These are phyloP conservation scores for Acanthacorydalis orientalis DNA, from an alignment of 2,888 invertebrate species.

Conservation along the genomic window DNA sequence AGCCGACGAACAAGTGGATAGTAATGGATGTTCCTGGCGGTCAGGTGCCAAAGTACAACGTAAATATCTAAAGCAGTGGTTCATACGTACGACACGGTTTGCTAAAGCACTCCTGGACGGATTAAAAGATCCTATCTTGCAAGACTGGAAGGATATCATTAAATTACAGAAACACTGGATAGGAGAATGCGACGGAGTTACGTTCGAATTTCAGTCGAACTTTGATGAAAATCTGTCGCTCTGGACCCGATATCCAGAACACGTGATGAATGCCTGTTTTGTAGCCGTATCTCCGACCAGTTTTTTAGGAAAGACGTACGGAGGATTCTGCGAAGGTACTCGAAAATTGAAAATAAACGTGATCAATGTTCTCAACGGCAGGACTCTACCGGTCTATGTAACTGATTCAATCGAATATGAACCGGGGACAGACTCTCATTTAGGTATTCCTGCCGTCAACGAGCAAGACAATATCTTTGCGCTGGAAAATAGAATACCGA, in stretches of 20 bases:
- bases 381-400: conserved; percentile 45
- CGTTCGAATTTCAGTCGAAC: conserved; percentile 40
- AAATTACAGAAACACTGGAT: conserved; percentile 82
- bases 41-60: conserved; percentile 91
- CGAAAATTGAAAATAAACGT: conserved; percentile 28
- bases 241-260: conserved; percentile 63
- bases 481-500: conserved; percentile 30
- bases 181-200: conserved; percentile 66
- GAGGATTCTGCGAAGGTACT: conserved; percentile 11
- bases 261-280: conserved; percentile 51
- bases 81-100: conserved; percentile 73
- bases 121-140: conserved; percentile 44
- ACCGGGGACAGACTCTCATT: conserved; percentile 44
- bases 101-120: conserved; percentile 57
- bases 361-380: conserved; percentile 53
- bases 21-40: conserved; percentile 81
- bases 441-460: conserved; percentile 50
- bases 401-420: conserved; percentile 44
- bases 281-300: conserved; percentile 42
- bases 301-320: conserved; percentile 27
- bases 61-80: conserved; percentile 84
- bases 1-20: conserved; percentile 96
- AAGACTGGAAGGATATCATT: conserved; percentile 72
- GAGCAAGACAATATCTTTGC: conserved; percentile 44
- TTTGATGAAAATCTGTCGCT: conserved; percentile 28